Evolutionary conservation across 2,797 vertebrate species (phyloP).

Genomic region (Gobio occitaniae): DNA sequence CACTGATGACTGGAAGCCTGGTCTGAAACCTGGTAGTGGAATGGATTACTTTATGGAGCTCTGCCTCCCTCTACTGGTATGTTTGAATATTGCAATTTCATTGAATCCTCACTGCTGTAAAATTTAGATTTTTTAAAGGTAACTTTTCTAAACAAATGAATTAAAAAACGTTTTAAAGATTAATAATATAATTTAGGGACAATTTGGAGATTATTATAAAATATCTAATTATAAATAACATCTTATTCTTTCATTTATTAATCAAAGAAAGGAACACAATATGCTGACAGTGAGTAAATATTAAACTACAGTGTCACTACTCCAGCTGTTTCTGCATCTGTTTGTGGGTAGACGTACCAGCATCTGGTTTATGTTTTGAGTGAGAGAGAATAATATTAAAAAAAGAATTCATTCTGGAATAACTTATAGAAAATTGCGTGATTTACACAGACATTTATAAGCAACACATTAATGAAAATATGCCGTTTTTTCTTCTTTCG

Average conservation of each 20-base stretch:
- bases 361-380: conserved; percentile 73
- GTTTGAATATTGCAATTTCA: not conserved
- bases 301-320: conserved; percentile 50
- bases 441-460: conserved; percentile 70
- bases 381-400: conserved; percentile 59
- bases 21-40: conserved; percentile 6
- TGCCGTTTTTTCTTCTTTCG: conserved; percentile 27
- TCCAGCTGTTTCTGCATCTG: conserved; percentile 57
- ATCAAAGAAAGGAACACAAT: not conserved
- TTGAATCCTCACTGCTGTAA: not conserved
- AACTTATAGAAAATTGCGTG: conserved; percentile 65
- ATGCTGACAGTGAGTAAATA: conserved; percentile 23
- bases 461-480: conserved; percentile 67
- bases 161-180: not conserved
- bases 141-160: not conserved
- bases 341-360: conserved; percentile 57
- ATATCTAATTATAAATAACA: not conserved
- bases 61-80: conserved; percentile 73
- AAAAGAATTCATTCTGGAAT: conserved; percentile 67
- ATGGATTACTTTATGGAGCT: conserved; percentile 36
- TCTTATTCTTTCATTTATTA: not conserved
- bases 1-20: conserved; percentile 9
- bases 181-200: not conserved
- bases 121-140: not conserved
- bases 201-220: conserved; percentile 21